Evolutionary conservation across 2,888 invertebrate species (phyloP).

Genomic region (Rhyacophila evoluta): DNA sequence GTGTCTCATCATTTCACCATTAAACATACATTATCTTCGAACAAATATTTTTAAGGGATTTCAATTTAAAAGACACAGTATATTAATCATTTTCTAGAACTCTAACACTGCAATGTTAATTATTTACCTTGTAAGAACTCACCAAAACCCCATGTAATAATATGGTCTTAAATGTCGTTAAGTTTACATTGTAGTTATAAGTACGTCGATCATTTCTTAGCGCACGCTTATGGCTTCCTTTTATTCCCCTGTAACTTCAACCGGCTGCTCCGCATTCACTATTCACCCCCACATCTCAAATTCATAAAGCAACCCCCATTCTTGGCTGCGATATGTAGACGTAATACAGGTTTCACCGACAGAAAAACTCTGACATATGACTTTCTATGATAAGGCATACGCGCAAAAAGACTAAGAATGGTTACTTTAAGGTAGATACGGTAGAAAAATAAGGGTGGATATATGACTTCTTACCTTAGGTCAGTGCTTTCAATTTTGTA

Average conservation of each 20-base stretch:
- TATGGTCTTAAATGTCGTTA: slow-evolving; percentile 22
- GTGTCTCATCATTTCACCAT: too few species aligned
- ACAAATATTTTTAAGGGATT: too few species aligned
- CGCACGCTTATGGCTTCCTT: slow-evolving; percentile 22
- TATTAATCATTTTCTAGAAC: too few species aligned
- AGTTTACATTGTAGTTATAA: slow-evolving; percentile 8
- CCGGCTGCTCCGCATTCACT: slow-evolving; percentile 14
- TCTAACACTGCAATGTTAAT: neutral
- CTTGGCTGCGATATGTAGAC: neutral
- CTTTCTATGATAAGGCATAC: neutral
- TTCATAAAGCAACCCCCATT: slow-evolving; percentile 16
- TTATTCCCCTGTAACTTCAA: slow-evolving; percentile 18
- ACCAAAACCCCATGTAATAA: slow-evolving; percentile 1
- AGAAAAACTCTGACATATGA: slow-evolving; percentile 17
- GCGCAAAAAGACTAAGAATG: neutral
- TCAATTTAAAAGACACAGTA: too few species aligned
- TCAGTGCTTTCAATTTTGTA: slow-evolving; percentile 21
- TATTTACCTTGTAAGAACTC: neutral
- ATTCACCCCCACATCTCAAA: slow-evolving; percentile 13
- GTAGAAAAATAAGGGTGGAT: neutral
- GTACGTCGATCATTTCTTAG: slow-evolving; percentile 2
- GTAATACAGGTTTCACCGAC: neutral
- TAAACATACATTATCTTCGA: too few species aligned
- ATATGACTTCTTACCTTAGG: slow-evolving; percentile 21
- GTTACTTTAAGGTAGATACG: neutral